phyloP scores from a whole-genome alignment of 1,140 invertebrate genomes.

The Calliphora vicina region DNA sequence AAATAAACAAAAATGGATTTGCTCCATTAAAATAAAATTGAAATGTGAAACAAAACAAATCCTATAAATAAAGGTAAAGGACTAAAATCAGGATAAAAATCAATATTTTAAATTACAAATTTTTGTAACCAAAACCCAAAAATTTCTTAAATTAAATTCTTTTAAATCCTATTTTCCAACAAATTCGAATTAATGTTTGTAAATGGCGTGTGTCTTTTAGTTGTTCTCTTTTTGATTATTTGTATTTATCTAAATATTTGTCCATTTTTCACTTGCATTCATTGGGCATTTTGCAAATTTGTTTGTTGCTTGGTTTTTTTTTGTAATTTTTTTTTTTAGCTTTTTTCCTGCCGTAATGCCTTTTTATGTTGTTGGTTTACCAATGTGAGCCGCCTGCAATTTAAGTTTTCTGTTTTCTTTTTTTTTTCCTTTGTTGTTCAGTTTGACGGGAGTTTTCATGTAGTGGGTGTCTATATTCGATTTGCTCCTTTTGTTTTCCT shows the following conservation, averaged over 20 bases:
- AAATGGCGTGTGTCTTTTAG: background rate
- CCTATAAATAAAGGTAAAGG: background rate
- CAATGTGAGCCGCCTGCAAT: conserved; percentile 36
- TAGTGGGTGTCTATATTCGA: conserved; percentile 28
- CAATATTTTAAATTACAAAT: background rate
- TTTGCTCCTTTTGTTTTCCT: background rate
- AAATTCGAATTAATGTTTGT: too few relatives aligned
- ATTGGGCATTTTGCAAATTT: conserved; percentile 27
- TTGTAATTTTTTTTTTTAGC: conserved; percentile 11
- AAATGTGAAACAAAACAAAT: background rate
- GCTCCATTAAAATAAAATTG: background rate
- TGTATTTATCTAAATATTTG: background rate
- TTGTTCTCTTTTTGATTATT: background rate
- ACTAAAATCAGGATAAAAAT: background rate
- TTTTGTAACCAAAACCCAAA: too few relatives aligned
- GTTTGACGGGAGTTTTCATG: background rate
- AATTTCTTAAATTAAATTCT: too few relatives aligned
- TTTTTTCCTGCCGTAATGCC: background rate
- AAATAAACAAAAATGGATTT: background rate
- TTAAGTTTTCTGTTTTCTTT: conserved; percentile 16
- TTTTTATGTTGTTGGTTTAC: conserved; percentile 25
- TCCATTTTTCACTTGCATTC: background rate
- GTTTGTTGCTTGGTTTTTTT: conserved; percentile 12
- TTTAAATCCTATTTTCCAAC: too few relatives aligned
- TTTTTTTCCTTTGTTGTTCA: conserved; percentile 8